These are phyloP conservation scores for Epinotia nisella DNA, from an alignment of 2,888 invertebrate genomes.

Conservation along the genomic window DNA sequence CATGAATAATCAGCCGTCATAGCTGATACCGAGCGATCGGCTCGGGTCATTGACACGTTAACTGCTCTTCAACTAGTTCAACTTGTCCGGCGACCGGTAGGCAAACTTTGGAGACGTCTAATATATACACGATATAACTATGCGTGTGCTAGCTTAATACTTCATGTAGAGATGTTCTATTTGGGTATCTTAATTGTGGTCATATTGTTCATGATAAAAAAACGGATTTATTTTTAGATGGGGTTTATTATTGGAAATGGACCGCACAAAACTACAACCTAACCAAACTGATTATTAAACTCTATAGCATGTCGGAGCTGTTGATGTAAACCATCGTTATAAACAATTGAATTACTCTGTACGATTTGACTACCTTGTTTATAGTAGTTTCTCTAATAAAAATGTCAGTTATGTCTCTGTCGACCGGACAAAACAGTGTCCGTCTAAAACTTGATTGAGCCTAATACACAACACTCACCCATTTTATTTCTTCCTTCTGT, in stretches of 20 bases:
- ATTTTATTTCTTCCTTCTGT: no score
- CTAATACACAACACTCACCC: no score
- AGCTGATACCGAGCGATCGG: slow-evolving; percentile 13
- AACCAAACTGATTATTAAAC: no score
- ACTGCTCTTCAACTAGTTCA: slow-evolving; percentile 36
- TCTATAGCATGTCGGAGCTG: no score
- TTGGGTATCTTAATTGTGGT: neutral
- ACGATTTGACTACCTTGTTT: no score
- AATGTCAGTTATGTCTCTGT: no score
- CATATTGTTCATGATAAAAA: neutral
- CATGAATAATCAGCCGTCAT: slow-evolving; percentile 10
- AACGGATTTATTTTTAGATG: neutral
- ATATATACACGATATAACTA: neutral
- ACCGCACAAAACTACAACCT: no score
- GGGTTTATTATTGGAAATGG: neutral
- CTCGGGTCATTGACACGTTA: slow-evolving; percentile 37
- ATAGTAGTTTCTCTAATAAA: no score
- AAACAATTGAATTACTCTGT: no score
- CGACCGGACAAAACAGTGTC: no score
- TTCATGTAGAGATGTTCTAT: neutral
- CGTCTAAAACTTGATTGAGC: no score
- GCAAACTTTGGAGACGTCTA: neutral
- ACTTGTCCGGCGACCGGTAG: slow-evolving; percentile 17
- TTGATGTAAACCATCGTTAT: no score
- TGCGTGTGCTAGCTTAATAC: neutral